Conservation (phyloP, 2,888 invertebrate genomes). For the Trissolcus brochymenae region DNA sequence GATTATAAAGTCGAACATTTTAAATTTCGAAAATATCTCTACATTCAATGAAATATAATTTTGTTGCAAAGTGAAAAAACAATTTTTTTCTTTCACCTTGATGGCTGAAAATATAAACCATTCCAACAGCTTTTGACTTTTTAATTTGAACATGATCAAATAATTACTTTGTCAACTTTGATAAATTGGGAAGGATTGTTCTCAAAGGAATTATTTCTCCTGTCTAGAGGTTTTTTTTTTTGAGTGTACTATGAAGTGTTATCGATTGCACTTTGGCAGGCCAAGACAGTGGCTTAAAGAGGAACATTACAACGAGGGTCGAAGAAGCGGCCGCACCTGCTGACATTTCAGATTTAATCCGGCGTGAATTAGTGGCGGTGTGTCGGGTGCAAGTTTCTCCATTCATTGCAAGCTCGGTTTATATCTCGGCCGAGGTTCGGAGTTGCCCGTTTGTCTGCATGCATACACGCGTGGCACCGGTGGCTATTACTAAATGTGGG, state of each 20-base stretch:
- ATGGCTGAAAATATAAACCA: too few relatives aligned
- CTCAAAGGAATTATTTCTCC: too few relatives aligned
- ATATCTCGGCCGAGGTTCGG: conserved; percentile 57
- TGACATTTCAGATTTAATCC: conserved; percentile 39
- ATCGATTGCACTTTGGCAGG: conserved; percentile 23
- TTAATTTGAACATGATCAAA: too few relatives aligned
- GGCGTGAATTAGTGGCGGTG: conserved; percentile 57
- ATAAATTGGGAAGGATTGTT: too few relatives aligned
- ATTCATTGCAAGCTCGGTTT: conserved; percentile 66
- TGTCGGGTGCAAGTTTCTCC: conserved; percentile 68
- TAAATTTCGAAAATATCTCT: too few relatives aligned
- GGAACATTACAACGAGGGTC: conserved; percentile 34
- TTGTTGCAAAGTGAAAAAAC: too few relatives aligned
- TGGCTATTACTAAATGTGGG: conserved; percentile 65
- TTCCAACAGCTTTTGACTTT: too few relatives aligned
- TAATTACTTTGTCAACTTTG: too few relatives aligned
- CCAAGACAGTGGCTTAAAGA: conserved; percentile 45
- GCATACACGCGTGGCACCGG: conserved; percentile 44
- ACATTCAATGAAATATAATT: too few relatives aligned
- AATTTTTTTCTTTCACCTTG: too few relatives aligned
- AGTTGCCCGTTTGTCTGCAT: conserved; percentile 54
- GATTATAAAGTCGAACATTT: too few relatives aligned
- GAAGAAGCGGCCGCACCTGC: conserved; percentile 34
- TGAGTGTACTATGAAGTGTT: conserved; percentile 1
- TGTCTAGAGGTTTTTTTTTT: background rate